Evolutionary conservation across 2,888 invertebrate genomes (phyloP), one percentile per base, ranked within the genome.

Genomic region (Carcina quercana): DNA sequence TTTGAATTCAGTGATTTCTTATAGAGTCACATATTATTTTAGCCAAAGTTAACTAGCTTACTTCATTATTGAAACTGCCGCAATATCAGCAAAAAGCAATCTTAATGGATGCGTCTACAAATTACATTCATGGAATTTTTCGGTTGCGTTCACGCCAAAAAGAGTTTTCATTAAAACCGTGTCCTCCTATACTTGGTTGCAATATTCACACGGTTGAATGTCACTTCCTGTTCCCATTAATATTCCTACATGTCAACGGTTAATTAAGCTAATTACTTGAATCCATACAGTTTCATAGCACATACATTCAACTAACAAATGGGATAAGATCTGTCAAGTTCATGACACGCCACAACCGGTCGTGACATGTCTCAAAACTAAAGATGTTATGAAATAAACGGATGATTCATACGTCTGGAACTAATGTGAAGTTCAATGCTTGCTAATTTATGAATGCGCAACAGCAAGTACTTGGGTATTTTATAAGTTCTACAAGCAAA

Each of bases 281-380:
- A 62, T 58, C 58, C 61, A 67, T 65, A 65, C 65, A 62, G 48
- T 68, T 62, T 60, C 59, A 59, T 63, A 24, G 17, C 52, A 46
- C 45, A 49, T 54, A 59, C 63, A 63, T 60, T 52, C 53, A 51
- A 51, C 50, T 54, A 58, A 70, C 70, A 69, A 74, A 75, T 66
- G 65, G 53, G 49, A 42, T 38, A 44, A 55, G 62, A 69, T 70
- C 61, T 67, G 64, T 73, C 74, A 78, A 75, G 78, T 79, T 74
- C 76, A 66, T 49, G 69, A 71, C 70, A 63, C 42, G 74, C 54
- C 54, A 51, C 47, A 64, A 78, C 82, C 56, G 63, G 82, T 82
- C 82, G 71, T 68, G 76, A 79, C 82, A 64, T 66, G 80, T 71
- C 62, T 66, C 54, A 54, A 50, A 53, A 10, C 8, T 10, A n/a